Conservation (phyloP, 1,140 invertebrate species). For the Hylaeus volcanicus region DNA sequence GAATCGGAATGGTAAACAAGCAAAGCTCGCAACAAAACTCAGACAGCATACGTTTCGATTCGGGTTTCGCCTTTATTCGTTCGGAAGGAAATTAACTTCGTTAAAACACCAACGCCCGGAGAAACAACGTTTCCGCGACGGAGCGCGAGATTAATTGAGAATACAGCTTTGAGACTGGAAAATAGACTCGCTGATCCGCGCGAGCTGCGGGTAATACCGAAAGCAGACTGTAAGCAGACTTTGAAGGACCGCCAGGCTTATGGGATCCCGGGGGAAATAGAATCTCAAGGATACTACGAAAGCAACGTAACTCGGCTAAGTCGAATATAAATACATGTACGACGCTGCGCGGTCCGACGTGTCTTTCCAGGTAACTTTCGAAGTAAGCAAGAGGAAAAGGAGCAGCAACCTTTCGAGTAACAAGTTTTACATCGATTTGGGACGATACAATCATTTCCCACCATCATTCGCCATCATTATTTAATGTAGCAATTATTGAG, state of each 20-base stretch:
- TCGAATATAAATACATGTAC: slow-evolving; percentile 6
- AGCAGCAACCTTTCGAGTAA: too few relatives aligned
- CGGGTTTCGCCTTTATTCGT: neutral
- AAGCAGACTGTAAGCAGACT: slow-evolving; percentile 30
- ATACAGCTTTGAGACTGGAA: slow-evolving; percentile 18
- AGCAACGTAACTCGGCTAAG: neutral
- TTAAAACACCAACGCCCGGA: slow-evolving; percentile 15
- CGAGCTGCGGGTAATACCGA: slow-evolving; percentile 4
- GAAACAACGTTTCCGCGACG: slow-evolving; percentile 1
- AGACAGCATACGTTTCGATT: slow-evolving; percentile 16
- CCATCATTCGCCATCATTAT: too few relatives aligned
- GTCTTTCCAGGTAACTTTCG: neutral
- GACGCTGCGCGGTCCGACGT: neutral
- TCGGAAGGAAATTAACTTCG: slow-evolving; percentile 31
- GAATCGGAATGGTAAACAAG: neutral
- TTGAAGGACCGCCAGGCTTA: slow-evolving; percentile 49
- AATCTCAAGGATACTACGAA: slow-evolving; percentile 5
- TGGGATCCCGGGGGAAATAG: slow-evolving; percentile 16
- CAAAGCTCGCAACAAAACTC: neutral
- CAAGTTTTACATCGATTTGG: too few relatives aligned
- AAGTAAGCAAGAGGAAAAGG: neutral
- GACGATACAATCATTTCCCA: too few relatives aligned
- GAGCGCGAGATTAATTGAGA: slow-evolving; percentile 30
- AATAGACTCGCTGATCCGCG: slow-evolving; percentile 22
- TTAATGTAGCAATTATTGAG: too few relatives aligned